A percentile compares a stretch with the other conserved stretches of the same genome.
These are phyloP conservation scores for Scyliorhinus canicula DNA, from an alignment of 2,797 vertebrate genomes.

Conservation along the genomic window DNA sequence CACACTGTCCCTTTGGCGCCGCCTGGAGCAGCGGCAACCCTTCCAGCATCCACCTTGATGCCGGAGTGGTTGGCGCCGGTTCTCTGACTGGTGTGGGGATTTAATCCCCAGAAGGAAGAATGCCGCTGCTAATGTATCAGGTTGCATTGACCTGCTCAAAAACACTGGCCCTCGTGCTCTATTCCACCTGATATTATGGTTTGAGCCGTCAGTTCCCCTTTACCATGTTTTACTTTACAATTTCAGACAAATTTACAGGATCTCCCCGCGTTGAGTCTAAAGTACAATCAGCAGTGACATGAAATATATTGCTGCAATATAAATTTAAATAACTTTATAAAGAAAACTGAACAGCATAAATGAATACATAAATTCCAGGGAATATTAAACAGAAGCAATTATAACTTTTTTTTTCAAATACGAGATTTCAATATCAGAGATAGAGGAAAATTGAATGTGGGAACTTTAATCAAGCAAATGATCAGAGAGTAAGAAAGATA, in stretches of 20 bases:
- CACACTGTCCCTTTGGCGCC: no score
- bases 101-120: no score
- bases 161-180: not conserved
- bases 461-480: constrained; percentile 30
- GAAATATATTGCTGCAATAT: constrained; percentile 26
- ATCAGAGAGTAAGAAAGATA: constrained; percentile 22
- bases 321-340: constrained; percentile 31
- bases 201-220: not conserved
- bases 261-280: not conserved
- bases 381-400: constrained; percentile 35
- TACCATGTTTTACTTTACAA: not conserved
- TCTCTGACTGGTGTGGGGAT: no score
- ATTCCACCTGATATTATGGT: not conserved
- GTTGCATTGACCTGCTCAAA: not conserved
- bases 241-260: not conserved
- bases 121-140: no score
- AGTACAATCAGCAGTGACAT: not conserved
- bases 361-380: constrained; percentile 32
- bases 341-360: constrained; percentile 1
- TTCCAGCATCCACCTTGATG: no score
- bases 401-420: constrained; percentile 20
- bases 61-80: no score
- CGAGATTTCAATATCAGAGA: not conserved
- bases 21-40: no score
- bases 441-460: constrained; percentile 2